Conservation (phyloP, 2,888 invertebrate genomes). For the Dryocosmus kuriphilus region DNA sequence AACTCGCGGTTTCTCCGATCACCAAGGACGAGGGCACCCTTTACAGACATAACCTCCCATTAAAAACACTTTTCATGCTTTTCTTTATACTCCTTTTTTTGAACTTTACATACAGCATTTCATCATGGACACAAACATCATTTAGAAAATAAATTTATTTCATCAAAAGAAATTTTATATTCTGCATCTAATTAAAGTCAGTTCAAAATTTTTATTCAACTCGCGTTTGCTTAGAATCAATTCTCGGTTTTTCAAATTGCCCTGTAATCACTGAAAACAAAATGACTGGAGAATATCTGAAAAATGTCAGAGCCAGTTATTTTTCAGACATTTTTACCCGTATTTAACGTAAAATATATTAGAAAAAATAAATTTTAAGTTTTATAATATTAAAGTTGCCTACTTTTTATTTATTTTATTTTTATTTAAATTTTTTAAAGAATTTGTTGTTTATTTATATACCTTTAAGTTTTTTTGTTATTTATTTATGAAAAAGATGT, state of each 20-base stretch:
- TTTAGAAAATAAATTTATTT: neutral
- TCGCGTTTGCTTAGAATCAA: neutral
- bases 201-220: neutral
- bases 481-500: too few relatives aligned
- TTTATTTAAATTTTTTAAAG: too few relatives aligned
- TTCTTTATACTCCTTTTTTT: constrained; percentile 7
- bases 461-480: too few relatives aligned
- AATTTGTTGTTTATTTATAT: too few relatives aligned
- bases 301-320: too few relatives aligned
- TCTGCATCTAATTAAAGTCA: neutral
- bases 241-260: neutral
- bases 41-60: constrained; percentile 8
- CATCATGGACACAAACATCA: neutral
- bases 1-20: constrained; percentile 44
- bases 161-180: neutral
- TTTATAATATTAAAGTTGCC: too few relatives aligned
- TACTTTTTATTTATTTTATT: too few relatives aligned
- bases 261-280: too few relatives aligned
- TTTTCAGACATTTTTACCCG: too few relatives aligned
- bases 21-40: constrained; percentile 28
- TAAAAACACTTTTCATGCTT: constrained; percentile 34
- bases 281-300: too few relatives aligned
- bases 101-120: neutral
- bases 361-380: too few relatives aligned
- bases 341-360: too few relatives aligned